A percentile compares a stretch with the other conserved stretches of the same genome.
Conservation (phyloP, 2,888 invertebrate genomes). For the Mimumesa dahlbomi region DNA sequence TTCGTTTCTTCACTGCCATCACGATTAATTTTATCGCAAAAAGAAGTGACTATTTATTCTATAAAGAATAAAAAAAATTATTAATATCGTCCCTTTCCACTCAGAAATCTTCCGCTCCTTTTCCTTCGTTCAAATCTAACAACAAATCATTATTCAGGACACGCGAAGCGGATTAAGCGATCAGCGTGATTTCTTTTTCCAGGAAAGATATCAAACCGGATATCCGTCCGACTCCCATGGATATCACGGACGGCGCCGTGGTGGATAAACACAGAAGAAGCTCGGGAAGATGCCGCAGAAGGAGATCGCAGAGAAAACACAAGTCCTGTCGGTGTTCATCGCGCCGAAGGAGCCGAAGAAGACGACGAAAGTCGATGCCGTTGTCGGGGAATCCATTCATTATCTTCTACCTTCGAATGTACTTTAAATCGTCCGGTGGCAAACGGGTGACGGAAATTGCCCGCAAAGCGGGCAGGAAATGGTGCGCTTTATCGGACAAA, state of each 20-base stretch:
- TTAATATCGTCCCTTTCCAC: no score
- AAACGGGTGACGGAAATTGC: conserved; percentile 67
- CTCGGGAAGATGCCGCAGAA: background rate
- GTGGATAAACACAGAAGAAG: background rate
- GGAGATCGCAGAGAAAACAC: conserved; percentile 15
- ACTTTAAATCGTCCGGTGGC: conserved; percentile 57
- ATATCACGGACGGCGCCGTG: background rate
- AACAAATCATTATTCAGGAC: no score
- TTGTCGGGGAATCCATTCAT: conserved; percentile 69
- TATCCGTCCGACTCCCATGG: no score
- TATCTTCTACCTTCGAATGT: conserved; percentile 69
- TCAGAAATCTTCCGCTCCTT: no score
- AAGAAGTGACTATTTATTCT: no score
- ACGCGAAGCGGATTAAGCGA: no score
- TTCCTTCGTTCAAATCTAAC: no score
- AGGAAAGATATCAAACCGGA: background rate
- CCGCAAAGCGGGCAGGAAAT: conserved; percentile 66
- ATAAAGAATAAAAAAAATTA: no score
- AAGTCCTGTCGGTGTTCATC: conserved; percentile 20
- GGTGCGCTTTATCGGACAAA: conserved; percentile 64
- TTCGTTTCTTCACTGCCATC: no score
- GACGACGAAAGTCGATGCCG: no score
- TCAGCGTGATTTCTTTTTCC: no score
- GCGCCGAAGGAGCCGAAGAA: conserved; percentile 19
- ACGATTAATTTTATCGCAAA: no score